These are phyloP conservation scores for Sciurus niger DNA, from an alignment of 2,113 vertebrate species.

Conservation along the genomic window DNA sequence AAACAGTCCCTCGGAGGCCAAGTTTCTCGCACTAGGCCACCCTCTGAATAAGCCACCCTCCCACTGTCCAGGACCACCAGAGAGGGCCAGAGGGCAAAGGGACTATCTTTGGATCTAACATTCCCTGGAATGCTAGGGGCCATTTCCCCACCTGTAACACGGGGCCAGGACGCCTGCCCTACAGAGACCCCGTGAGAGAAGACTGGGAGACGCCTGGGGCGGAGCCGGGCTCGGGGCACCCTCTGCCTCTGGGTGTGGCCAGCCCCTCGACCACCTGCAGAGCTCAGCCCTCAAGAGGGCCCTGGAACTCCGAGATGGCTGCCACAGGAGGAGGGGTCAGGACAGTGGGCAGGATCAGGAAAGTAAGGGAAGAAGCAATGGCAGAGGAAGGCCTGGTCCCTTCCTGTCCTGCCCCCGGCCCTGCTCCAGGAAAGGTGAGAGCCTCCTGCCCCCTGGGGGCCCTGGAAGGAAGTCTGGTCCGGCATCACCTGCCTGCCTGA, in stretches of 20 bases:
- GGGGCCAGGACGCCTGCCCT: neutral
- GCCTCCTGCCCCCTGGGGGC: neutral
- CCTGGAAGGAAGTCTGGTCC: neutral
- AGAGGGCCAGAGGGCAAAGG: neutral
- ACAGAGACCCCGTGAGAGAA: neutral
- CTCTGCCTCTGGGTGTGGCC: neutral
- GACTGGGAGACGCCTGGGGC: neutral
- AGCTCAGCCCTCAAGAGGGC: neutral
- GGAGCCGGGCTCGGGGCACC: neutral
- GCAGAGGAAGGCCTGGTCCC: neutral
- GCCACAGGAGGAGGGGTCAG: neutral
- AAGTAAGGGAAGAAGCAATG: neutral
- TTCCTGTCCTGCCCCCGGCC: neutral
- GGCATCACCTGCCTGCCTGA: neutral
- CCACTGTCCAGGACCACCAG: neutral
- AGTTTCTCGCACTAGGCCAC: neutral
- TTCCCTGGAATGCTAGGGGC: neutral
- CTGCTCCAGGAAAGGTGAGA: neutral
- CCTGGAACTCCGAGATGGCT: neutral
- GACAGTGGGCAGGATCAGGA: neutral
- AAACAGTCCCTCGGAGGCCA: neutral
- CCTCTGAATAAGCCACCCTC: neutral
- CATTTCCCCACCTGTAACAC: slow-evolving; percentile 6
- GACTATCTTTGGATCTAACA: neutral
- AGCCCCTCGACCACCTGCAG: neutral